Evolutionary conservation across 2,888 invertebrate species (phyloP), one percentile per base, ranked within the genome.

Genomic region (Rhorus exstirpatorius): DNA sequence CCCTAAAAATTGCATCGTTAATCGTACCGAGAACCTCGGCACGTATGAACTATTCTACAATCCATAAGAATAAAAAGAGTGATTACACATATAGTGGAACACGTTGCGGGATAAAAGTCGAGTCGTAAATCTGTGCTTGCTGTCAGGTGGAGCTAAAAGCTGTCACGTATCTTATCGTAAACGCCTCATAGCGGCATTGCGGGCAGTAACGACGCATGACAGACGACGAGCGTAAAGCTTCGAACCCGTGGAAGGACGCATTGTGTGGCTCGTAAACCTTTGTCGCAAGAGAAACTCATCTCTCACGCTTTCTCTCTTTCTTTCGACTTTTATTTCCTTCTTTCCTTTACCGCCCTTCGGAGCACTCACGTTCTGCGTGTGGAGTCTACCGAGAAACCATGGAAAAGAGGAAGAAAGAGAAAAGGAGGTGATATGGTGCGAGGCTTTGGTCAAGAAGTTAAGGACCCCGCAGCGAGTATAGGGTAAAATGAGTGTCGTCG

Each of bases 131-230:
- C 89, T 88, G 87, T 81, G 84, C 46, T 75, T 86, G 81, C 85
- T 88, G 89, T 88, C 87, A 85, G 86, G 86, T 86, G 53, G 49
- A 24, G 38, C 51, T 86, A 87, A 89, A 89, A 91, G 91, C 90
- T 90, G 90, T 88, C 89, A 89, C 89, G 88, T 91, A 91, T 90
- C 91, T 91, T 91, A 91, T 91, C 91, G 91, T 91, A 91, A 91
- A 91, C 88, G 91, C 90, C 91, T 91, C 90, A 91, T 91, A 91
- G 90, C 87, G 87, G 86, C 87, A 88, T 87, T 86, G 87, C 86
- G 86, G 87, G 88, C 89, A 88, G 89, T 91, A 91, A 91, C 90
- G 91, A 91, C 87, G 88, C 89, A 88, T 91, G 91, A 91, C 91
- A 90, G 89, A 91, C 88, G 90, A 88, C 89, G 89, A 72, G 24